Percentiles rank a stretch among this genome's conserved stretches.
Conservation (phyloP, 2,797 vertebrate genomes). For the Enteromius radiatus region DNA sequence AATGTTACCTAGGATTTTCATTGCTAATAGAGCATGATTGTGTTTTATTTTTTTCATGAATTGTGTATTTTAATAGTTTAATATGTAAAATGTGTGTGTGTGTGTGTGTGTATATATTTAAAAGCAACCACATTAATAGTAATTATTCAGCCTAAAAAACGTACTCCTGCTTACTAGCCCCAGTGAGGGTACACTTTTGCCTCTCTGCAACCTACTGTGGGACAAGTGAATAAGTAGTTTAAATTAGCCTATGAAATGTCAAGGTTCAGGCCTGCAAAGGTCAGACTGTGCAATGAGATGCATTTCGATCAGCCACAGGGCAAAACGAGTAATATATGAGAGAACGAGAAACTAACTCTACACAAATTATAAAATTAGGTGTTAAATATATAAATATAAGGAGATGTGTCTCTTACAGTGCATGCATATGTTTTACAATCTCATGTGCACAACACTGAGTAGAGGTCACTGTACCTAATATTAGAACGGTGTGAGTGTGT, state of each 20-base stretch:
- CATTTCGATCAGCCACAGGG: constrained; percentile 45
- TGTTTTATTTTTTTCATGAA: not conserved
- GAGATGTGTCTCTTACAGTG: not conserved
- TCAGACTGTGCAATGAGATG: constrained; percentile 60
- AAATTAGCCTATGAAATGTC: constrained; percentile 82
- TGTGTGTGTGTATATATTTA: not conserved
- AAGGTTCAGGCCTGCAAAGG: constrained; percentile 78
- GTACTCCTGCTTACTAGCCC: not conserved
- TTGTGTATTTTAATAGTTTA: not conserved
- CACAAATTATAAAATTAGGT: not conserved
- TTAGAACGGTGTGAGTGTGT: constrained; percentile 4
- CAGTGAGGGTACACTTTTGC: not conserved
- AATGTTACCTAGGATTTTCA: not conserved
- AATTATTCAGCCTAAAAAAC: not conserved
- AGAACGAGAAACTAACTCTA: constrained; percentile 1
- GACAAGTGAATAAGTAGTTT: constrained; percentile 72
- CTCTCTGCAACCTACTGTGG: constrained; percentile 20
- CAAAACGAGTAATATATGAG: constrained; percentile 6
- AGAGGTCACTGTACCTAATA: constrained; percentile 24
- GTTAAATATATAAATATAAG: too few species aligned
- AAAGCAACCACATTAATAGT: not conserved
- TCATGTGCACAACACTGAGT: not conserved
- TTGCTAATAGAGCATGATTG: not conserved
- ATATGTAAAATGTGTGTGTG: too few species aligned
- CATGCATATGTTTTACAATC: not conserved